phyloP scores from a whole-genome alignment of 1,140 invertebrate species.

The Bradynema listronoti region DNA sequence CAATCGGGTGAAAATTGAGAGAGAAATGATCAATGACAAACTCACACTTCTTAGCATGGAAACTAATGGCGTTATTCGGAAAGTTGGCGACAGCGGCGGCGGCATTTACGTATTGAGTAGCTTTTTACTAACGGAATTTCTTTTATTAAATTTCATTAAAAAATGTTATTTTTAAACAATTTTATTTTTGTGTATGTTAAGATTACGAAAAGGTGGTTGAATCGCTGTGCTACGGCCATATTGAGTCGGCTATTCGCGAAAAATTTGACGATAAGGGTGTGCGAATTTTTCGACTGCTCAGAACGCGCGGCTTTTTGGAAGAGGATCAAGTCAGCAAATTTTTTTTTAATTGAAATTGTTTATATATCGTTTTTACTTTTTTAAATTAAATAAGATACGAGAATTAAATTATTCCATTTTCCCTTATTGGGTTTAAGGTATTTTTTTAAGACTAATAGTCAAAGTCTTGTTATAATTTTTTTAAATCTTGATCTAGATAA shows the following conservation, averaged over 20 bases:
- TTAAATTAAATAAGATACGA: too few species aligned
- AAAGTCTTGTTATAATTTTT: too few species aligned
- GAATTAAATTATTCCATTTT: too few species aligned
- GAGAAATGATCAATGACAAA: conserved; percentile 12
- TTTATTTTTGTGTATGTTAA: conserved; percentile 17
- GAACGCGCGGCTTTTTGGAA: conserved; percentile 24
- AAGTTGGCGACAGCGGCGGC: conserved; percentile 38
- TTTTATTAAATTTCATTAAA: background rate
- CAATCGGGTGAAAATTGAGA: conserved; percentile 8
- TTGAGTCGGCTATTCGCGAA: conserved; percentile 39
- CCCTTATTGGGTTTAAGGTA: too few species aligned
- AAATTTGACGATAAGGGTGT: conserved; percentile 37
- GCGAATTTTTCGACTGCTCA: conserved; percentile 34
- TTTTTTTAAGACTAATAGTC: too few species aligned
- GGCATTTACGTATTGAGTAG: conserved; percentile 37
- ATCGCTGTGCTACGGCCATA: conserved; percentile 31
- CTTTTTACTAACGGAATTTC: background rate
- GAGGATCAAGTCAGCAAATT: conserved; percentile 32
- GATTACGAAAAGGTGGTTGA: conserved; percentile 38
- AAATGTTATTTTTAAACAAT: background rate
- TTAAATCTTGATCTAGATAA: too few species aligned
- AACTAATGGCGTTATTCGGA: conserved; percentile 21
- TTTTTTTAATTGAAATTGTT: background rate
- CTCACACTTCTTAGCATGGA: conserved; percentile 22
- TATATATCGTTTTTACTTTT: too few species aligned